Conservation (phyloP, 64 coral and sea anemone genomes). For the Porites australiensis region DNA sequence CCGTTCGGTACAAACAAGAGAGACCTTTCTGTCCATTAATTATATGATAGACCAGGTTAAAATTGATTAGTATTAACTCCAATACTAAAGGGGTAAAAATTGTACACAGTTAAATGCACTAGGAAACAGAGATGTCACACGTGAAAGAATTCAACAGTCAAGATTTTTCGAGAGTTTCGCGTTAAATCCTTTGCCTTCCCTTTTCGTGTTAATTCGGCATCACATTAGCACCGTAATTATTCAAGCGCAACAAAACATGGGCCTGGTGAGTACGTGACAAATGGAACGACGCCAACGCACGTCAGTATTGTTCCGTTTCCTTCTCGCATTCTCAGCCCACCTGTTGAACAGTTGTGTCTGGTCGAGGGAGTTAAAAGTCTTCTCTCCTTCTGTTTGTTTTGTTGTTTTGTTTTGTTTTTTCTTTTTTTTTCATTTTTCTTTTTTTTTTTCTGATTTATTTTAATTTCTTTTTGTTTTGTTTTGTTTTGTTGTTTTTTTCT, state of each 20-base stretch:
- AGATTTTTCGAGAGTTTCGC: neutral
- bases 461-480: neutral
- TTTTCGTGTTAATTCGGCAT: neutral
- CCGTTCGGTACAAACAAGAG: too few relatives aligned
- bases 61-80: too few relatives aligned
- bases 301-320: neutral
- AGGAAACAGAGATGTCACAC: too few relatives aligned
- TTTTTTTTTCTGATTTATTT: too few relatives aligned
- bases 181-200: neutral
- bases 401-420: neutral
- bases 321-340: neutral
- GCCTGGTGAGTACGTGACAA: neutral
- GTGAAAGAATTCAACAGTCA: too few relatives aligned
- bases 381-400: neutral
- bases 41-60: too few relatives aligned
- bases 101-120: too few relatives aligned
- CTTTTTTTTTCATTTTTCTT: neutral
- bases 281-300: neutral
- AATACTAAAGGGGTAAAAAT: too few relatives aligned
- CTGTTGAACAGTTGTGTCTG: neutral
- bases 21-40: too few relatives aligned
- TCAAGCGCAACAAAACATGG: neutral
- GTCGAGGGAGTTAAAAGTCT: neutral
- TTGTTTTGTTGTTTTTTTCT: neutral
- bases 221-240: neutral